phyloP scores from a whole-genome alignment of 2,113 vertebrate genomes.

The Spea multiplicata region DNA sequence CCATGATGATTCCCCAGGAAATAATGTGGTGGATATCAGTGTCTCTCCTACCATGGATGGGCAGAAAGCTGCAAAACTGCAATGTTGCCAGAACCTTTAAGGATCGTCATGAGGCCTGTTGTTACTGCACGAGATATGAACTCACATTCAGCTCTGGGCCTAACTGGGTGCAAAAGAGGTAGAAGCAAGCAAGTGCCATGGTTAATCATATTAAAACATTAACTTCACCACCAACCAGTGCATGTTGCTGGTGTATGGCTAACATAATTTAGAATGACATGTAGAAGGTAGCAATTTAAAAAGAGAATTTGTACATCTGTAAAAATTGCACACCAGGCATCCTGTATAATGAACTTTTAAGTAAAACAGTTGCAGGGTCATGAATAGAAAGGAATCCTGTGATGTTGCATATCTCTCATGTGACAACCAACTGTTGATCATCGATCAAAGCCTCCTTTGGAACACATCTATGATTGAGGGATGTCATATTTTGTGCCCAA shows the following conservation, averaged over 20 bases:
- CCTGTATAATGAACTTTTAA: no score
- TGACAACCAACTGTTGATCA: no score
- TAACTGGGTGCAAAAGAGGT: not conserved
- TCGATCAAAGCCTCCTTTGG: not conserved
- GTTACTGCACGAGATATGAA: not conserved
- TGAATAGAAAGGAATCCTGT: no score
- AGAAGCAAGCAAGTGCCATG: not conserved
- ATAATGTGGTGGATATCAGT: conserved; percentile 81
- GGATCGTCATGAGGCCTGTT: not conserved
- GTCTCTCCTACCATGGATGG: conserved; percentile 75
- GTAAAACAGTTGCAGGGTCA: no score
- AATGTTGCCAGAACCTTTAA: conserved; percentile 74
- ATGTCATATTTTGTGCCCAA: no score
- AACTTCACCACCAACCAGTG: not conserved
- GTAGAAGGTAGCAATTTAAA: no score
- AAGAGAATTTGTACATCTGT: no score
- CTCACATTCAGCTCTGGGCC: not conserved
- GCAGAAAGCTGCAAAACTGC: conserved; percentile 73
- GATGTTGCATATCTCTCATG: no score
- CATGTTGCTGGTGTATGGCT: not conserved
- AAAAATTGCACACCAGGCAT: no score
- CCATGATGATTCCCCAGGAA: conserved; percentile 77
- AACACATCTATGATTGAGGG: not conserved
- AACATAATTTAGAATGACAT: no score
- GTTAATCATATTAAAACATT: not conserved